These are phyloP conservation scores for Argyresthia goedartella DNA, from an alignment of 2,888 invertebrate species.

Conservation along the genomic window DNA sequence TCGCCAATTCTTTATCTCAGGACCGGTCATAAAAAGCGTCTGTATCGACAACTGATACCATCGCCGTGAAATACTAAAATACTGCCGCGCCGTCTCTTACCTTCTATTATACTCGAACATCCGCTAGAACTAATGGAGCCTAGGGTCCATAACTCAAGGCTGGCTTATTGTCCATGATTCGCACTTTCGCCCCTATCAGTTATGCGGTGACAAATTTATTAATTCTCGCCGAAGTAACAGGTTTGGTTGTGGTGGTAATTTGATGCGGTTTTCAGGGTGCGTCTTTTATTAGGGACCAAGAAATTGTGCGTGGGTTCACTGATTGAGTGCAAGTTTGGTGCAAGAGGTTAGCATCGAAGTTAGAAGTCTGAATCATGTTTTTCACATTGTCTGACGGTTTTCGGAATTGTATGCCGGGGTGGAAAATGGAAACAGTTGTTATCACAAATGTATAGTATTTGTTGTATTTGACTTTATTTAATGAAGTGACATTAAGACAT, in stretches of 20 bases:
- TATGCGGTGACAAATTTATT: conserved; percentile 66
- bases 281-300: neutral
- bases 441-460: too few species aligned
- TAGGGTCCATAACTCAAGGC: conserved; percentile 55
- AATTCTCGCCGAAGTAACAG: conserved; percentile 51
- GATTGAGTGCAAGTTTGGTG: neutral
- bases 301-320: neutral
- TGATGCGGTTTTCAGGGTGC: conserved; percentile 29
- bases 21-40: conserved; percentile 55
- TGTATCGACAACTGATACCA: conserved; percentile 57
- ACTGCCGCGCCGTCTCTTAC: conserved; percentile 27
- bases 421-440: too few species aligned
- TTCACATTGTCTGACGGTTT: too few species aligned
- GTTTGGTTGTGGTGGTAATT: conserved; percentile 49
- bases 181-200: conserved; percentile 60
- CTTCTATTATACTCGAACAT: conserved; percentile 47
- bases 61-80: conserved; percentile 48
- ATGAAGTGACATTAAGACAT: too few species aligned
- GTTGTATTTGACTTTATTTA: too few species aligned
- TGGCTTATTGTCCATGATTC: conserved; percentile 59
- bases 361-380: neutral
- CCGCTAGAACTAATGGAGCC: conserved; percentile 60
- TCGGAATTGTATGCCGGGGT: too few species aligned
- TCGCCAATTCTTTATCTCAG: conserved; percentile 45
- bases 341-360: neutral